These are phyloP conservation scores for Platysteira castanea DNA, from an alignment of 2,113 vertebrate species.

Conservation along the genomic window DNA sequence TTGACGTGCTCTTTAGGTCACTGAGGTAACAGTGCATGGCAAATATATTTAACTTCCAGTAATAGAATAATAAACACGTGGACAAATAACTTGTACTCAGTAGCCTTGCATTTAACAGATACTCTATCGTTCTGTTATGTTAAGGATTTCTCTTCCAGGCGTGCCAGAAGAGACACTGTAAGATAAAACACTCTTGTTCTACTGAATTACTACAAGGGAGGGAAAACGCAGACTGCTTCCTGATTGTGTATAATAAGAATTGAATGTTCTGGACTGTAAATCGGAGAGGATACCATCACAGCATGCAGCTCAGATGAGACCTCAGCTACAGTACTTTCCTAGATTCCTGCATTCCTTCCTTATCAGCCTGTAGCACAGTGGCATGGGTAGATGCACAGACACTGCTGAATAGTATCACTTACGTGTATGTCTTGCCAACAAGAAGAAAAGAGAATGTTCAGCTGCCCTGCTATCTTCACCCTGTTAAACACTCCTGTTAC, in stretches of 20 bases:
- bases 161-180: accelerated
- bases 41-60: not conserved
- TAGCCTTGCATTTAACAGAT: not conserved
- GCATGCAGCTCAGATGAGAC: not conserved
- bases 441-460: not conserved
- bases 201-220: not conserved
- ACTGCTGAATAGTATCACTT: not conserved
- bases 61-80: not conserved
- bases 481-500: not conserved
- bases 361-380: not conserved
- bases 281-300: not conserved
- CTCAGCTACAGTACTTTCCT: not conserved
- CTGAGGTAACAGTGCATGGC: not conserved
- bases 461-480: not conserved
- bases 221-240: not conserved
- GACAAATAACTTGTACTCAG: not conserved
- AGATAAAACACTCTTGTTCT: not conserved
- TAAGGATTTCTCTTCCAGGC: not conserved
- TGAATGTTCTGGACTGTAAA: not conserved
- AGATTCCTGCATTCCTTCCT: not conserved
- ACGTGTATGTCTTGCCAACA: not conserved
- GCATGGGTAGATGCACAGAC: not conserved
- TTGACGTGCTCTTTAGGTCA: not conserved
- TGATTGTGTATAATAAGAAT: not conserved
- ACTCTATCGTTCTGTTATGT: not conserved